Evolutionary conservation across 92 coral and sea anemone genomes (phyloP), one percentile per base, ranked within the genome.

Genomic region (Scolanthus callimorphus): DNA sequence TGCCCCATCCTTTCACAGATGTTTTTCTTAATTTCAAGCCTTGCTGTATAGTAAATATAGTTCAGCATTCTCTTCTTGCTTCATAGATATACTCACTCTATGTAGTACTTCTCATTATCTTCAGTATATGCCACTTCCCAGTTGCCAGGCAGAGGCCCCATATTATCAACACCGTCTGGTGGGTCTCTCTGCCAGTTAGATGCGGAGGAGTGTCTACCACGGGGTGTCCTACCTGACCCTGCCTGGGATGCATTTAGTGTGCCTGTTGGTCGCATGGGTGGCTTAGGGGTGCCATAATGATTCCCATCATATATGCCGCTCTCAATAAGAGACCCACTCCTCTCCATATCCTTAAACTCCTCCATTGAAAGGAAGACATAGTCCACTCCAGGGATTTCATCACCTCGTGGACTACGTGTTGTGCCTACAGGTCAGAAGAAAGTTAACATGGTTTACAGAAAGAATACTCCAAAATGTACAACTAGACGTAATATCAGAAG

Each of bases 41-140:
- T n/a, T n/a, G n/a, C n/a, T n/a, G n/a, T n/a, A n/a, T n/a, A n/a
- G n/a, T n/a, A n/a, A n/a, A n/a, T n/a, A n/a, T n/a, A n/a, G n/a
- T n/a, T n/a, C n/a, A n/a, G n/a, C n/a, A n/a, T n/a, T n/a, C n/a
- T n/a, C n/a, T n/a, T n/a, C n/a, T n/a, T 34, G 15, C 41, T 34
- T 34, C 6, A 15, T 34, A 34, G 41, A 34, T 0, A 27, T 31
- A 77, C 97, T 78, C 51, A 94, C 99, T 94, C 76, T 27, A 94
- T 89, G 64, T 44, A 94, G 78, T 94, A 94, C 58, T 94, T 94
- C 61, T 80, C 90, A 57, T 94, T 94, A 23, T 57, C 49, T 52
- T 94, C 85, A 47, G 99, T 88, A 58, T 77, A 94, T 0, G 95
- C 99, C 55, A 94, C 73, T 37, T 94, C 96, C 99, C 99, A 94